Evolutionary conservation across 2,888 invertebrate genomes (phyloP).

Genomic region (Dasypogon diadema): DNA sequence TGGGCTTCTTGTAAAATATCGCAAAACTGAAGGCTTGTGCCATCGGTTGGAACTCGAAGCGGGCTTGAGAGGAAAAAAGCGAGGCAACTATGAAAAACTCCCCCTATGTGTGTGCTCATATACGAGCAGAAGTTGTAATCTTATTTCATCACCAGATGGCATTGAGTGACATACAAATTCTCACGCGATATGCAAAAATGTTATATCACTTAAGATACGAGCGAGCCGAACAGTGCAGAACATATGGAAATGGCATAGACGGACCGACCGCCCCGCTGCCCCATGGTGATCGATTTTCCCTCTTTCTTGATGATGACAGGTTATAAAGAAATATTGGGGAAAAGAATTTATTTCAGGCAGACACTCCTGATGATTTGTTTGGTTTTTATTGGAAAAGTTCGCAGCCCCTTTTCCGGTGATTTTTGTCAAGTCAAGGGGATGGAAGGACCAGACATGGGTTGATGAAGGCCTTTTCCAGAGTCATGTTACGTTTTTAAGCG

Average conservation of each 20-base stretch:
- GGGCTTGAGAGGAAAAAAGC: neutral
- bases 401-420: neutral
- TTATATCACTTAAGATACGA: constrained; percentile 20
- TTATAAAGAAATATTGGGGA: constrained; percentile 27
- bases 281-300: constrained; percentile 10
- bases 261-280: too few relatives aligned
- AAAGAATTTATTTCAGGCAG: constrained; percentile 28
- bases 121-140: neutral
- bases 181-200: constrained; percentile 29
- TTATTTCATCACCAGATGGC: constrained; percentile 37
- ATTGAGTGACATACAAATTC: constrained; percentile 27
- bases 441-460: neutral
- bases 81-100: neutral
- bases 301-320: constrained; percentile 37
- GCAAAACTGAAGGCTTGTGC: neutral
- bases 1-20: neutral
- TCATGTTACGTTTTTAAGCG: neutral
- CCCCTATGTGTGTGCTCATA: neutral
- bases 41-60: neutral
- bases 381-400: constrained; percentile 39
- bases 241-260: constrained; percentile 16
- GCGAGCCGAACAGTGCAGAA: neutral
- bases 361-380: constrained; percentile 25
- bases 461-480: neutral
- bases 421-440: neutral